phyloP scores from a whole-genome alignment of 2,888 invertebrate genomes.

The Dascillus cervinus region DNA sequence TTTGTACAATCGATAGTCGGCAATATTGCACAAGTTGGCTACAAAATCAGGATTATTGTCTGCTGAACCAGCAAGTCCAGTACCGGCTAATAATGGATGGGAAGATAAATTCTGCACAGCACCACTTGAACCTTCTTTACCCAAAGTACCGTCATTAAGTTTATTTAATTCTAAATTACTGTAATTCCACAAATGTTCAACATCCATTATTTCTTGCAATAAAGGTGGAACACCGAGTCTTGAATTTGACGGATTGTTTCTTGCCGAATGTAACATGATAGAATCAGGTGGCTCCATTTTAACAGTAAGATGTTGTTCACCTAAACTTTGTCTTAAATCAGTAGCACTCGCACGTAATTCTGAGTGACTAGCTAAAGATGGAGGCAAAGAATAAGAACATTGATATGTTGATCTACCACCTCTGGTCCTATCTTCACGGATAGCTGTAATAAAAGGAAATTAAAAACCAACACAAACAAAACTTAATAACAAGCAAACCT shows the following conservation, averaged over 20 bases:
- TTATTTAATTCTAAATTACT: conserved; percentile 73
- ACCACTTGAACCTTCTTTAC: conserved; percentile 37
- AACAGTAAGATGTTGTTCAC: conserved; percentile 37
- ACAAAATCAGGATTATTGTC: conserved; percentile 77
- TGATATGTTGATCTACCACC: conserved; percentile 95
- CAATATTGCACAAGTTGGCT: conserved; percentile 86
- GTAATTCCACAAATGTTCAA: conserved; percentile 92
- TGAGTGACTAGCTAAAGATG: conserved; percentile 46
- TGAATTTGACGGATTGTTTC: conserved; percentile 18
- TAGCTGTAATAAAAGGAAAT: conserved; percentile 55
- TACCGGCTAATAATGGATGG: conserved; percentile 51
- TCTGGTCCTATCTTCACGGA: conserved; percentile 87
- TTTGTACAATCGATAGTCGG: conserved; percentile 92
- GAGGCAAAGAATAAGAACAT: conserved; percentile 84
- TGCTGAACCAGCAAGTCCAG: conserved; percentile 41
- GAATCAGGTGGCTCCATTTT: conserved; percentile 45
- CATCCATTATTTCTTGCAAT: conserved; percentile 89
- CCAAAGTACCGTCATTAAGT: conserved; percentile 45
- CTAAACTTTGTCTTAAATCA: conserved; percentile 38
- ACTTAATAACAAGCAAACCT: conserved; percentile 45
- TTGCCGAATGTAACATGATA: conserved; percentile 35
- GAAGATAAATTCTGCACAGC: conserved; percentile 41
- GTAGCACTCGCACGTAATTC: conserved; percentile 41
- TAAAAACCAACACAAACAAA: neutral
- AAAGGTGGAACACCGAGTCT: conserved; percentile 52